Evolutionary conservation across 1,140 invertebrate genomes (phyloP).

Genomic region (Hirudo medicinalis): DNA sequence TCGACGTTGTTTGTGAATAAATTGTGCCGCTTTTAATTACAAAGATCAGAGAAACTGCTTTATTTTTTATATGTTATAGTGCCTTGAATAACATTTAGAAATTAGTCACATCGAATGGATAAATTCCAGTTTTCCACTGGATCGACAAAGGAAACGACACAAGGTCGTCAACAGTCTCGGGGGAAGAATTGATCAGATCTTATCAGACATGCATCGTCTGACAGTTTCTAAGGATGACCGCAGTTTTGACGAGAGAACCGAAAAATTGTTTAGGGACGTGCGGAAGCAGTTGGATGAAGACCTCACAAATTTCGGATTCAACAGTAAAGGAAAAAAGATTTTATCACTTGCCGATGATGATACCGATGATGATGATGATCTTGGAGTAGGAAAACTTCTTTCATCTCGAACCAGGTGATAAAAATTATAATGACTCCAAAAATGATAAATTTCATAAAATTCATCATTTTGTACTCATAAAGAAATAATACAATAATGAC

Average conservation of each 20-base stretch:
- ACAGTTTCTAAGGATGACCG: slow-evolving; percentile 3
- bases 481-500: no score
- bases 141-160: no score
- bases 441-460: no score
- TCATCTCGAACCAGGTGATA: slow-evolving; percentile 3
- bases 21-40: no score
- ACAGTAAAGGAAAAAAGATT: background rate
- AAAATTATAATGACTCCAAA: background rate
- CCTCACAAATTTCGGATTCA: background rate
- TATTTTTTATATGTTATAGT: no score
- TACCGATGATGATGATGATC: slow-evolving; percentile 8
- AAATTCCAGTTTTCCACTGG: no score
- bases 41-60: no score
- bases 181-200: background rate
- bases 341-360: background rate
- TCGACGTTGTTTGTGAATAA: no score
- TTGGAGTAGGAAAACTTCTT: background rate
- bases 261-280: slow-evolving; percentile 10
- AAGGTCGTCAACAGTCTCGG: background rate
- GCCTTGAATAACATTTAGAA: no score
- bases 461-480: no score
- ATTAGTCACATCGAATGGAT: no score
- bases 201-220: slow-evolving; percentile 12
- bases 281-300: slow-evolving; percentile 18
- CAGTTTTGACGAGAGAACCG: slow-evolving; percentile 16